Evolutionary conservation across 1,140 invertebrate genomes (phyloP), one percentile per base, ranked within the genome.

Genomic region (Tetragonula clypearis): DNA sequence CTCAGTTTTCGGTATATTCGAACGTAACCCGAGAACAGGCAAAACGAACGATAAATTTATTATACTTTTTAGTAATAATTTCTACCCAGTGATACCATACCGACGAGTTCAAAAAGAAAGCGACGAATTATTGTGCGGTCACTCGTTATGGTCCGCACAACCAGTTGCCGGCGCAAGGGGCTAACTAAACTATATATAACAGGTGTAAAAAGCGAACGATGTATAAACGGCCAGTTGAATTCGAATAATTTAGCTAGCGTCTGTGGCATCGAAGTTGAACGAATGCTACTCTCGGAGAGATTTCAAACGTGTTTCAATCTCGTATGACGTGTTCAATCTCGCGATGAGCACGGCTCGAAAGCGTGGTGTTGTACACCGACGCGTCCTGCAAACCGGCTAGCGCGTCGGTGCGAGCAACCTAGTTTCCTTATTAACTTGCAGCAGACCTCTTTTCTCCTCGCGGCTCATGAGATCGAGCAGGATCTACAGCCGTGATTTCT

Each of bases 391-490:
- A 86, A 84, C 85, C 82, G 82, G 82, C 76, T 78, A 79, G 82
- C 79, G 79, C 66, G 86, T 86, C 83, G 75, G 66, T 72, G 72
- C 71, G 35, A 69, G 71, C 86, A 90, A 88, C 91, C 91, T 86
- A 92, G 91, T 92, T 92, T 90, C 87, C 91, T 88, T 87, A 84
- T 91, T 92, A 90, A 88, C 83, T 81, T 55, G n/a, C 69, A 66
- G 41, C 41, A 49, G 68, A 73, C 71, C 79, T 69, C 82, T 89
- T 86, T 88, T 81, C 85, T 71, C 74, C 78, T 68, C 26, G 69
- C 68, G 76, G 76, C 78, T 68, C n/a, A 62, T 62, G 76, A 82
- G 85, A 86, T 84, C 81, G 65, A 74, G 72, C 60, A 69, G 66
- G 68, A 82, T 89, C 86, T 80, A 89, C 41, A 49, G n/a, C 86